A percentile compares a stretch with the other conserved stretches of the same genome.
phyloP scores from a whole-genome alignment of 2,113 vertebrate genomes.

The Atlantisia rogersi region DNA sequence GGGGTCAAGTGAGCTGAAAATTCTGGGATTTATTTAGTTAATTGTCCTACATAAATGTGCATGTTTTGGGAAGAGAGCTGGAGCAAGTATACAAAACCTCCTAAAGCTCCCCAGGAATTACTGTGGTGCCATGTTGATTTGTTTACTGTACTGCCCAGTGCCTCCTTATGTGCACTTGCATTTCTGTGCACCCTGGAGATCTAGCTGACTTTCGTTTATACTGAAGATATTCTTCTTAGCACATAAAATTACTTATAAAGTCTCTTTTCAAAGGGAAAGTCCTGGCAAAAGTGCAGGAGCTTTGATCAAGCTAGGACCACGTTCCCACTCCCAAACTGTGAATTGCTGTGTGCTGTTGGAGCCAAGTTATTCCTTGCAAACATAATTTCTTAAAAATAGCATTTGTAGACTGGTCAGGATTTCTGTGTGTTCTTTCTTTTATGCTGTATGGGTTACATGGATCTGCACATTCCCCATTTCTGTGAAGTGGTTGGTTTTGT shows the following conservation, averaged over 20 bases:
- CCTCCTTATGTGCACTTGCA: neutral
- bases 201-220: neutral
- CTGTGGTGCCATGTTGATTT: neutral
- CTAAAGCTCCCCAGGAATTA: neutral
- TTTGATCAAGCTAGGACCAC: neutral
- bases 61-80: neutral
- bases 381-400: neutral
- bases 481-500: rapidly evolving
- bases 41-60: neutral
- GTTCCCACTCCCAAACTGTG: neutral
- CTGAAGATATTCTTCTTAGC: neutral
- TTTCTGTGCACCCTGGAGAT: neutral
- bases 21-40: neutral
- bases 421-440: neutral
- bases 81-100: neutral
- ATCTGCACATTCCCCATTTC: neutral
- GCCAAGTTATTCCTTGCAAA: neutral
- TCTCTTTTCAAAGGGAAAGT: neutral
- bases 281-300: neutral
- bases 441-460: neutral
- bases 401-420: neutral
- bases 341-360: neutral
- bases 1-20: neutral
- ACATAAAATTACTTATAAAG: neutral
- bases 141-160: neutral